phyloP scores from a whole-genome alignment of 2,113 vertebrate species.

The Thalassoma bifasciatum region DNA sequence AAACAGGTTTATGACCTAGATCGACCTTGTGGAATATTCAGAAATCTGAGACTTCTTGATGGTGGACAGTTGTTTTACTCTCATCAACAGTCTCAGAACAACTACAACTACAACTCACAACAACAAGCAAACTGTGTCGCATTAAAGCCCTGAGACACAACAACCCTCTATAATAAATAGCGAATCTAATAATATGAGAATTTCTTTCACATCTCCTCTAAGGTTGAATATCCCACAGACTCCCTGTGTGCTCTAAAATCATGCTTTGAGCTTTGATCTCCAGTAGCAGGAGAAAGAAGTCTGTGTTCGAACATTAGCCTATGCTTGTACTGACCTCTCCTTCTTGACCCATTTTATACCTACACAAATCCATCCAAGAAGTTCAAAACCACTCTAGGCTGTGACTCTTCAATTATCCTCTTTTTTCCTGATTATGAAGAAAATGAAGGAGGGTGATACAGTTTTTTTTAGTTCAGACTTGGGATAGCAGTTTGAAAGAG shows the following conservation, averaged over 20 bases:
- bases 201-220: too few species aligned
- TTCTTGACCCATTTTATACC: constrained; percentile 53
- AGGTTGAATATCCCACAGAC: not conserved
- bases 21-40: not conserved
- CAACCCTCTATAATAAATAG: too few species aligned
- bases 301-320: constrained; percentile 31
- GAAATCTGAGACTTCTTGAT: too few species aligned
- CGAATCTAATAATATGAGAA: not conserved
- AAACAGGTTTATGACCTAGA: not conserved
- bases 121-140: not conserved
- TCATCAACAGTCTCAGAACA: not conserved
- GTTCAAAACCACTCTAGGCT: constrained; percentile 28
- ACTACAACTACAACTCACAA: too few species aligned
- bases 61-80: not conserved
- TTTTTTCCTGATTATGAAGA: not conserved
- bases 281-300: constrained; percentile 1
- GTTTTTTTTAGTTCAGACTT: not conserved
- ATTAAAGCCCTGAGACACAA: not conserved
- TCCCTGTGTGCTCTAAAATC: not conserved
- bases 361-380: constrained; percentile 40
- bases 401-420: not conserved
- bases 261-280: constrained; percentile 28
- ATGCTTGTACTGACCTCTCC: constrained; percentile 20
- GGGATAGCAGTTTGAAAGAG: constrained; percentile 15
- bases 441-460: not conserved